Percentiles rank a stretch among this genome's conserved stretches.
Evolutionary conservation across 2,113 vertebrate species (phyloP).

Genomic region (Cyphomyrus plagiostoma): DNA sequence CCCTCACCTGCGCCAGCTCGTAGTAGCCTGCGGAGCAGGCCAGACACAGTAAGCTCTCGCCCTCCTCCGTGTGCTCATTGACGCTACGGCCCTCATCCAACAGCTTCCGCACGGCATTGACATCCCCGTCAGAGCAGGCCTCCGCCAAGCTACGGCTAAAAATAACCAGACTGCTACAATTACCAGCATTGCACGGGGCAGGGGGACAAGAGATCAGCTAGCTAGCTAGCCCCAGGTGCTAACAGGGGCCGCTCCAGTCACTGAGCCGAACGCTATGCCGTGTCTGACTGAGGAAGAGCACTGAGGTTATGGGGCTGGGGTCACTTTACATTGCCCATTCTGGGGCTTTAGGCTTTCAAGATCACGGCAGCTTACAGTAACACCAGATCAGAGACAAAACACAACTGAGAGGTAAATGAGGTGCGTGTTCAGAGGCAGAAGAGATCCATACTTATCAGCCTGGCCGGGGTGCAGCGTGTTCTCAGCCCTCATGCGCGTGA

Average conservation of each 20-base stretch:
- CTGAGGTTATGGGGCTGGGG: background rate
- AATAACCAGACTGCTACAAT: conserved; percentile 80
- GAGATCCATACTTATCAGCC: conserved; percentile 91
- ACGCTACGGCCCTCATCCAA: conserved; percentile 95
- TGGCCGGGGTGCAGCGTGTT: conserved; percentile 90
- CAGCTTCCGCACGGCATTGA: conserved; percentile 94
- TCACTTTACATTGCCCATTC: background rate
- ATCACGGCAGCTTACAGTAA: background rate
- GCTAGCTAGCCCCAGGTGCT: background rate
- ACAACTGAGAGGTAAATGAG: background rate
- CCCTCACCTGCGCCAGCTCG: conserved; percentile 88
- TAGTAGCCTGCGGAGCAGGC: conserved; percentile 97
- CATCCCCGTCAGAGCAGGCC: conserved; percentile 96
- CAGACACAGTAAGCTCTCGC: conserved; percentile 92
- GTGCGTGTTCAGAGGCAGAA: conserved; percentile 17
- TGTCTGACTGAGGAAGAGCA: background rate
- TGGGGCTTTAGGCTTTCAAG: background rate
- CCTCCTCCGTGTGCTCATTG: conserved; percentile 97
- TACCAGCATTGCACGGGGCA: conserved; percentile 69
- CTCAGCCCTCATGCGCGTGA: conserved; percentile 96
- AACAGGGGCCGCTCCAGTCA: background rate
- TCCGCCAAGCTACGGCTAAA: conserved; percentile 97
- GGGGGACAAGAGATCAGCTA: conserved; percentile 18
- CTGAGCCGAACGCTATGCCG: background rate
- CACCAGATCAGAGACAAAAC: background rate